Conservation (phyloP, 2,797 vertebrate genomes). For the Toxotes lorentzi region DNA sequence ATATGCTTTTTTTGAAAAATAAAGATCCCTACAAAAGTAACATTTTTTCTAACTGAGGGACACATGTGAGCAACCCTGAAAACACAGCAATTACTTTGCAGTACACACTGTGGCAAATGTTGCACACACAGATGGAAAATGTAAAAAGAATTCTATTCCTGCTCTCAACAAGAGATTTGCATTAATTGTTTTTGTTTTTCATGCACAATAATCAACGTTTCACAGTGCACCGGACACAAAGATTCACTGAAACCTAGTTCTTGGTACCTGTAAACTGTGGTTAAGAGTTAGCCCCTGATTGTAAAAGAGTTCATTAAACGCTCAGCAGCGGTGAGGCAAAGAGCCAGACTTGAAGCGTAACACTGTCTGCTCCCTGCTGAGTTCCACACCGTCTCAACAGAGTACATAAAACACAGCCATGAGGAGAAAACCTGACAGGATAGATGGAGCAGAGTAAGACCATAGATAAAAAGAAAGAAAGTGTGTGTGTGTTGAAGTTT, state of each 20-base stretch:
- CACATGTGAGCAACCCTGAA: background rate
- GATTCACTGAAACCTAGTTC: constrained; percentile 46
- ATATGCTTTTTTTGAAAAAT: background rate
- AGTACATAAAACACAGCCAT: constrained; percentile 53
- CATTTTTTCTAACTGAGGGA: background rate
- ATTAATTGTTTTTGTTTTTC: constrained; percentile 50
- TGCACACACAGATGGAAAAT: constrained; percentile 19
- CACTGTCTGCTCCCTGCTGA: constrained; percentile 31
- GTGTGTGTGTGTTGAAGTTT: too few relatives aligned
- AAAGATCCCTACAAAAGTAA: background rate
- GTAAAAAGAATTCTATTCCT: background rate
- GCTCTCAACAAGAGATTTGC: constrained; percentile 8
- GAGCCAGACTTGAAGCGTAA: constrained; percentile 52
- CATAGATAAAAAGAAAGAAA: constrained; percentile 9
- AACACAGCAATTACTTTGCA: background rate
- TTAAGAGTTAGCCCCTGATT: constrained; percentile 39
- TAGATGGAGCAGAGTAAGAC: constrained; percentile 20
- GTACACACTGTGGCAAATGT: constrained; percentile 36
- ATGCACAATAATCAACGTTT: constrained; percentile 38
- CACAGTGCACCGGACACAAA: constrained; percentile 18
- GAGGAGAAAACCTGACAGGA: constrained; percentile 39
- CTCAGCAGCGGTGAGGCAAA: constrained; percentile 59
- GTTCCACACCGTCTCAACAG: constrained; percentile 33
- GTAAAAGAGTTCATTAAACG: constrained; percentile 73
- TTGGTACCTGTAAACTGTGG: constrained; percentile 53